Percentiles rank a stretch among this genome's conserved stretches.
These are phyloP conservation scores for Ormyrus rosae DNA, from an alignment of 2,888 invertebrate species.

Conservation along the genomic window DNA sequence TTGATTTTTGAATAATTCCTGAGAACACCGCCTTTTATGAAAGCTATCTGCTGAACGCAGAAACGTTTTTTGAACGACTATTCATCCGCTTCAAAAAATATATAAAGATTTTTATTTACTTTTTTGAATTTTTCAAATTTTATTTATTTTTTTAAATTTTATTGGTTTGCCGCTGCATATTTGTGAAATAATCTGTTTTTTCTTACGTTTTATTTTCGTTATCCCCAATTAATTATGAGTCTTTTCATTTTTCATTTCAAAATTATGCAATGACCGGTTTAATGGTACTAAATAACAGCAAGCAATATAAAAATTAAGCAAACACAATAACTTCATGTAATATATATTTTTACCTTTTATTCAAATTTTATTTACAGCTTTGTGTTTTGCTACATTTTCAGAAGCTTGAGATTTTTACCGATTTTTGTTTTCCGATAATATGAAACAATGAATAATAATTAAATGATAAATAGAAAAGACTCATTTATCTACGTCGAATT, in stretches of 20 bases:
- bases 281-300: too few relatives aligned
- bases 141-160: conserved; percentile 61
- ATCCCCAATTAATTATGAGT: conserved; percentile 48
- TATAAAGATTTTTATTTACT: conserved; percentile 53
- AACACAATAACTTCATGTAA: neutral
- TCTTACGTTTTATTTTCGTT: conserved; percentile 67
- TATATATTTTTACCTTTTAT: conserved; percentile 11
- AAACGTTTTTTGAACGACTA: conserved; percentile 57
- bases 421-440: neutral
- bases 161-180: conserved; percentile 50
- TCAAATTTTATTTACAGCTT: conserved; percentile 22
- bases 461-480: conserved; percentile 30
- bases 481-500: conserved; percentile 32
- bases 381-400: conserved; percentile 9
- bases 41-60: conserved; percentile 56
- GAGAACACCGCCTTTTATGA: conserved; percentile 52
- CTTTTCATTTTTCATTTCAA: conserved; percentile 26
- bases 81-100: conserved; percentile 60
- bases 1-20: conserved; percentile 38
- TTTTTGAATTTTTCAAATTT: conserved; percentile 62
- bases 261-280: too few relatives aligned
- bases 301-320: neutral
- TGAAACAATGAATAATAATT: neutral
- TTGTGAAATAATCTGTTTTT: conserved; percentile 69
- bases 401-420: neutral